Conservation (phyloP, 2,797 vertebrate species). For the Falco concolor region DNA sequence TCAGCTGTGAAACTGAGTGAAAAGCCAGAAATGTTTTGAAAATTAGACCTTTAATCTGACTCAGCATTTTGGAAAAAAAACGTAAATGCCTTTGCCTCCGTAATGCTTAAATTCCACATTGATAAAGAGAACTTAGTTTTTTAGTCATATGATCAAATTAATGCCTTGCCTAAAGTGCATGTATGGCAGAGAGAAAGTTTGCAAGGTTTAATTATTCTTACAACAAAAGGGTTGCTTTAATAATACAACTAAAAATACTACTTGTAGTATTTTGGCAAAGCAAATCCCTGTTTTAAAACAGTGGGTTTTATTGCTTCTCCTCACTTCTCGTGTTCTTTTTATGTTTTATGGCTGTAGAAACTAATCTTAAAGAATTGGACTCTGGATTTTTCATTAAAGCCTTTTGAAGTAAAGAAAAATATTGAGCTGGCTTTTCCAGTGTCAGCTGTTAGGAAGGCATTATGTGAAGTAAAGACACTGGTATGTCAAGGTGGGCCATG, state of each 20-base stretch:
- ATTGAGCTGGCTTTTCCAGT: not conserved
- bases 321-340: not conserved
- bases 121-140: not conserved
- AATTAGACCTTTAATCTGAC: not conserved
- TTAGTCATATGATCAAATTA: not conserved
- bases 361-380: not conserved
- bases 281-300: not conserved
- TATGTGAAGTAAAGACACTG: not conserved
- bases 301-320: not conserved
- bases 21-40: not conserved
- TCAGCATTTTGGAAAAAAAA: not conserved
- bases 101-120: not conserved
- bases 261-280: not conserved
- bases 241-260: not conserved
- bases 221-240: not conserved
- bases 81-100: not conserved
- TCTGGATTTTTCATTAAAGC: not conserved
- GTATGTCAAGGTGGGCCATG: not conserved
- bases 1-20: not conserved
- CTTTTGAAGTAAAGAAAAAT: not conserved
- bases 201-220: not conserved
- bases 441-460: not conserved
- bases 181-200: not conserved
- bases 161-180: not conserved
- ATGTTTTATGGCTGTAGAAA: not conserved